Percentiles rank a stretch among this genome's conserved stretches.
Evolutionary conservation across 2,797 vertebrate genomes (phyloP).

Genomic region (Thripadectes ignobilis): DNA sequence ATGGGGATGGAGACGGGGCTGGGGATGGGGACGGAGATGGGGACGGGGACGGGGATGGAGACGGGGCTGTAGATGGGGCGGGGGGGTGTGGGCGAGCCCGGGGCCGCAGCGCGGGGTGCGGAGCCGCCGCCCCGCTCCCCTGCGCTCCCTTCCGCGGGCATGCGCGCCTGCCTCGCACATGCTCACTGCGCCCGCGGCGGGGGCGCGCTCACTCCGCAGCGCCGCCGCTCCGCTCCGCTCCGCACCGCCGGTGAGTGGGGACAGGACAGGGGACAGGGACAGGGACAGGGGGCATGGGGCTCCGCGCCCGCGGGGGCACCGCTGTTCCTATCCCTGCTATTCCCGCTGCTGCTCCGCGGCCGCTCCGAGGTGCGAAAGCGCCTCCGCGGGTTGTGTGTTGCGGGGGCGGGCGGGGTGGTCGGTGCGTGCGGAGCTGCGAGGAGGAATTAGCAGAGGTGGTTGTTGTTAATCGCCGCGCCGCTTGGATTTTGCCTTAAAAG

Average conservation of each 20-base stretch:
- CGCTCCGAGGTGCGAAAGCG: background rate
- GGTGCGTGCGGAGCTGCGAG: background rate
- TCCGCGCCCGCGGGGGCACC: no score
- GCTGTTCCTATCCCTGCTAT: no score
- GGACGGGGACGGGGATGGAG: no score
- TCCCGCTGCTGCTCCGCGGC: no score
- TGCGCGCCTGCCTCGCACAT: slow-evolving; percentile 49
- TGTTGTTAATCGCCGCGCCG: background rate
- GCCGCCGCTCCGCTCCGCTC: background rate
- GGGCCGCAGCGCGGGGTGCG: slow-evolving; percentile 24
- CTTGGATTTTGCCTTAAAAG: background rate
- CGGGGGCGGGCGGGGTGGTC: background rate
- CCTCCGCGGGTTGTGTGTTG: background rate
- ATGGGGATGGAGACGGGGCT: no score
- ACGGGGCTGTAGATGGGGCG: background rate
- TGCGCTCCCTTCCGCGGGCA: slow-evolving; percentile 34
- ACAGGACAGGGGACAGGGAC: no score
- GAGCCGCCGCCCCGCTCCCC: slow-evolving; percentile 14
- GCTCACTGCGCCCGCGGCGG: slow-evolving; percentile 49
- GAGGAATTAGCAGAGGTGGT: accelerated
- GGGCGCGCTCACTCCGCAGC: slow-evolving; percentile 42
- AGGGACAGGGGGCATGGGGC: no score
- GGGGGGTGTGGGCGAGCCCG: background rate
- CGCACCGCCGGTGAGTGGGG: background rate
- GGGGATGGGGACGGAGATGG: no score